Conservation (phyloP, 37 sponge, comb jelly and placozoan species). For the Chondrilla cf. caribensis region DNA sequence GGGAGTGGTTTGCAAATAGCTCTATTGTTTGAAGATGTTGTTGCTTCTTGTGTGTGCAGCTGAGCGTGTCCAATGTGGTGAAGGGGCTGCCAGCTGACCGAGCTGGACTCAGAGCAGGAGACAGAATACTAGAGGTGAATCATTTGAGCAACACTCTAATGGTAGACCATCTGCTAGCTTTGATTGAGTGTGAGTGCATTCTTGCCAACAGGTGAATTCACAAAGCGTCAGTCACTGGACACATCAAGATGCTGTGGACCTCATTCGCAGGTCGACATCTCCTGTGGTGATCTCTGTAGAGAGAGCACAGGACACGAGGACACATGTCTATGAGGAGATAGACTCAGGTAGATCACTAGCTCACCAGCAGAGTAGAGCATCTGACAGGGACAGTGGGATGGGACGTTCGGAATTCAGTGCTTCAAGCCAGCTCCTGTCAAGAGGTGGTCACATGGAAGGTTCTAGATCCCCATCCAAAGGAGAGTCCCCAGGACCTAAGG, state of each 20-base stretch:
- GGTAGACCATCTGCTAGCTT: background rate
- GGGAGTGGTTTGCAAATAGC: too few relatives aligned
- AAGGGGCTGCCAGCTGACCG: constrained; percentile 38
- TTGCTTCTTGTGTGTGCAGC: background rate
- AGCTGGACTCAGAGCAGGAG: constrained; percentile 43
- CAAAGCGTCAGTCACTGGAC: constrained; percentile 18
- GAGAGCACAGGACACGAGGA: background rate
- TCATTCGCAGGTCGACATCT: constrained; percentile 1
- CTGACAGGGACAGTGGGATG: constrained; percentile 27
- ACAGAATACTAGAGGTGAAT: constrained; percentile 47
- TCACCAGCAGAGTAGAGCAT: background rate
- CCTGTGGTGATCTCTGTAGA: constrained; percentile 6
- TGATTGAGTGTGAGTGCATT: background rate
- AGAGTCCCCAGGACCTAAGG: background rate
- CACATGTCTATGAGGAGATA: constrained; percentile 3
- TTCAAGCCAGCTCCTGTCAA: constrained; percentile 11
- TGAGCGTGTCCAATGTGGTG: constrained; percentile 25
- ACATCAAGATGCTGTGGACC: background rate
- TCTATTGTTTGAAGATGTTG: too few relatives aligned
- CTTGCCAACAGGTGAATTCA: constrained; percentile 23
- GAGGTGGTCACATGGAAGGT: background rate
- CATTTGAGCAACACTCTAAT: background rate
- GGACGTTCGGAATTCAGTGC: constrained; percentile 23
- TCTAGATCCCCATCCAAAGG: background rate
- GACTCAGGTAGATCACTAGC: background rate